Evolutionary conservation across 2,888 invertebrate species (phyloP).

Genomic region (Drosophila parthenogenetica): DNA sequence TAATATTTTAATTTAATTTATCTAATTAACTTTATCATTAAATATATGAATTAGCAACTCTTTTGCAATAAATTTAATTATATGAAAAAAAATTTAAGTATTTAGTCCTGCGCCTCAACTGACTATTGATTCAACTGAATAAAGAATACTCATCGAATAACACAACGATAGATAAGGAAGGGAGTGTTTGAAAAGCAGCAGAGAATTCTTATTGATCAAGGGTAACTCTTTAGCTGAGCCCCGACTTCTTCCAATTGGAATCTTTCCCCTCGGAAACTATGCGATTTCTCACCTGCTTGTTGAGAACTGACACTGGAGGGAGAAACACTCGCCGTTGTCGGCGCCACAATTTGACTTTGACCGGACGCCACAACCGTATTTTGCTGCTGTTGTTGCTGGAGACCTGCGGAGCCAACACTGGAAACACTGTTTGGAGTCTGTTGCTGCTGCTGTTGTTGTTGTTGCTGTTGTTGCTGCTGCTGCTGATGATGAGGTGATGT

Average conservation of each 20-base stretch:
- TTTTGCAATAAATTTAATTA: too few relatives aligned
- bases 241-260: not conserved
- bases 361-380: constrained; percentile 85
- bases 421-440: constrained; percentile 81
- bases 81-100: too few relatives aligned
- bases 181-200: too few relatives aligned
- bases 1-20: too few relatives aligned
- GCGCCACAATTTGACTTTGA: constrained; percentile 86
- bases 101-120: too few relatives aligned
- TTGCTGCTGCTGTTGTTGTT: constrained; percentile 76
- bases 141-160: not conserved
- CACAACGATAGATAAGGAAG: not conserved
- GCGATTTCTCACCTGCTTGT: constrained; percentile 84
- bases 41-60: too few relatives aligned
- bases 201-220: not conserved
- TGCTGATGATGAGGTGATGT: constrained; percentile 81
- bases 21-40: too few relatives aligned
- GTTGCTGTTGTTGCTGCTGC: constrained; percentile 68
- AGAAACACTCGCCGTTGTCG: constrained; percentile 87
- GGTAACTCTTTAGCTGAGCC: not conserved
- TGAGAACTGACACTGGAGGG: constrained; percentile 87
- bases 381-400: constrained; percentile 81
- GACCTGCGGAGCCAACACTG: constrained; percentile 81
- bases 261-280: constrained; percentile 12
- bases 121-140: too few relatives aligned